Evolutionary conservation across 2,113 vertebrate species (phyloP).

Genomic region (Saguinus imperator): DNA sequence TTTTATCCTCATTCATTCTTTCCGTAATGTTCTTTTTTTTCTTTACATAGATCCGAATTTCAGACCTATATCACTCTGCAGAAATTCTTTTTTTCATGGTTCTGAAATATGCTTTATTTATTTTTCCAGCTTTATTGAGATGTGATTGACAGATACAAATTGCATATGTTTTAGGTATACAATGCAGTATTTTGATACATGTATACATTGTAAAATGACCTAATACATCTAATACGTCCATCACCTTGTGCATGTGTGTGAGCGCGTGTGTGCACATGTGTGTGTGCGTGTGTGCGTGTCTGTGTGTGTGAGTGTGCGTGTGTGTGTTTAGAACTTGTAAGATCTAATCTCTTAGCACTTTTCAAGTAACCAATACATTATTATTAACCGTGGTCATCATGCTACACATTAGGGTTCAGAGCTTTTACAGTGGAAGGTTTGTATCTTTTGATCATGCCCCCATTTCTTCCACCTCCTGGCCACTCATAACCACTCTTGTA

Average conservation of each 20-base stretch:
- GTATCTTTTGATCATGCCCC: neutral
- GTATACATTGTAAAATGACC: neutral
- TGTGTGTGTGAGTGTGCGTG: too few species aligned
- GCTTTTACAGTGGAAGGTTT: neutral
- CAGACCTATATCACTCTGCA: neutral
- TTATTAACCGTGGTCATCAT: neutral
- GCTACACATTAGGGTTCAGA: neutral
- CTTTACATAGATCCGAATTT: neutral
- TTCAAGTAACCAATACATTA: neutral
- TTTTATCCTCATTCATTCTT: too few species aligned
- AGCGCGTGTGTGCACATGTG: too few species aligned
- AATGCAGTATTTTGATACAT: neutral
- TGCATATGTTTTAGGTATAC: neutral
- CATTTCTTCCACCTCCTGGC: neutral
- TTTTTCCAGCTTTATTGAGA: neutral
- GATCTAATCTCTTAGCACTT: neutral
- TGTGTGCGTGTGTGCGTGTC: too few species aligned
- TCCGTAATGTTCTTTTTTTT: too few species aligned
- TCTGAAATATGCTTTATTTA: neutral
- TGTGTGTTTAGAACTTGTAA: neutral
- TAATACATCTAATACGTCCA: neutral
- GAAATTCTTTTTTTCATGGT: neutral
- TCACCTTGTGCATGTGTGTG: neutral
- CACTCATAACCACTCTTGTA: neutral
- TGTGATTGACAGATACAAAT: neutral